These are phyloP conservation scores for Gortyna flavago DNA, from an alignment of 2,888 invertebrate species.

Conservation along the genomic window DNA sequence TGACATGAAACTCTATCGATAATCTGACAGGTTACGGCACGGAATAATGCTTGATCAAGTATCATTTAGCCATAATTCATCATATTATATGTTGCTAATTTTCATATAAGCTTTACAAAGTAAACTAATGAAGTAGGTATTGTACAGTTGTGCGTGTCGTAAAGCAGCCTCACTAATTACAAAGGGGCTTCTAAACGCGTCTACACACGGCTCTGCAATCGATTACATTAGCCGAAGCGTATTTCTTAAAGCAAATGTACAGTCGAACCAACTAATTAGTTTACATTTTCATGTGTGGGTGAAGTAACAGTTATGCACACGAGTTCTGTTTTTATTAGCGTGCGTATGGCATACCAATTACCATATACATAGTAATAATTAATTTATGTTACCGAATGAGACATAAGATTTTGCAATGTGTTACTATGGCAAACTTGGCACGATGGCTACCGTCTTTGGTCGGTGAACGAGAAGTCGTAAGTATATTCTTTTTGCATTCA, in stretches of 20 bases:
- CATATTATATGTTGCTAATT: neutral
- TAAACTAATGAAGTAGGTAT: conserved; percentile 22
- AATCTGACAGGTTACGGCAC: neutral
- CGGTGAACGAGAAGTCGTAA: too few species aligned
- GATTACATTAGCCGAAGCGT: conserved; percentile 50
- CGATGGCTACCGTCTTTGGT: too few species aligned
- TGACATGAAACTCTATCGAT: neutral
- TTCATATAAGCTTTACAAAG: conserved; percentile 1
- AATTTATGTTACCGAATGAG: too few species aligned
- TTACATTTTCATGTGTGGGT: too few species aligned
- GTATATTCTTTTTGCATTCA: too few species aligned
- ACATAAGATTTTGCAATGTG: too few species aligned
- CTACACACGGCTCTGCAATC: conserved; percentile 47
- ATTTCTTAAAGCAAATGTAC: conserved; percentile 47
- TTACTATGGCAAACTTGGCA: too few species aligned
- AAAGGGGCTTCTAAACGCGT: conserved; percentile 30
- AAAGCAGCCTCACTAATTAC: conserved; percentile 45
- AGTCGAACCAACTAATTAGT: too few species aligned
- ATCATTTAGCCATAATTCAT: neutral
- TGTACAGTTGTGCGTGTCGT: conserved; percentile 26
- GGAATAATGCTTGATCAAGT: conserved; percentile 1
- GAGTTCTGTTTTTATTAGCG: too few species aligned
- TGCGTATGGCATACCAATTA: too few species aligned
- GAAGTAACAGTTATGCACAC: too few species aligned
- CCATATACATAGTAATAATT: too few species aligned